Base-by-base conservation (phyloP, 1,140 invertebrate species). In the Drosophila pseudoobscura region DNA sequence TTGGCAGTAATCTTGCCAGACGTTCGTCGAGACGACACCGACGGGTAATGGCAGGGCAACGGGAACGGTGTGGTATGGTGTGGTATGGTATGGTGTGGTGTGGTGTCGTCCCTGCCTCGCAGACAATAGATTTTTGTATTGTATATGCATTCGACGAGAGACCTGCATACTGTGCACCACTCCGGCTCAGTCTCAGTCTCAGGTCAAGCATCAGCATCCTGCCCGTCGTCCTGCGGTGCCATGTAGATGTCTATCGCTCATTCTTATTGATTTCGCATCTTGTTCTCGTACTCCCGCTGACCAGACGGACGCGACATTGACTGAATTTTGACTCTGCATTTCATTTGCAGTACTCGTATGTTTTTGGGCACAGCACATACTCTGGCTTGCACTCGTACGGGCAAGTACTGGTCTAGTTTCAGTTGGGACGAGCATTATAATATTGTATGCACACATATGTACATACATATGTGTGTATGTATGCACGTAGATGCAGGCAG, bases 211-310 rank as follows among this genome's bases (percentile, higher is more conserved):
- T 6, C 24, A 26, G 24, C 54, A 54, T 69, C 55, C 43, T 59
- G 53, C 35, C 46, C 51, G 17, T 54, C 51, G 53, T 60, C 60
- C 51, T 64, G 57, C 51, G 47, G 64, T 52, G 47, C 60, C 80
- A 65, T 84, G 79, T 84, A 80, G 80, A 85, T 84, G 72, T 17
- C 47, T 80, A 84, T 82, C 82, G 55, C 24, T 17, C 41, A 50
- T 50, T 57, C 66, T 50, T 65, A 70, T 70, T 70, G 64, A 70
- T 70, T 70, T 66, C 44, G 66, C 64, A 57, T 70, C 66, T 70
- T 69, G 66, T 69, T 70, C 50, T 69, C 17, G 63, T 68, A 26
- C 65, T 51, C 65, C 65, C 63, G 65, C 66, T 70, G 66, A 39
- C 35, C 35, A 31, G 29, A 7, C 35, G 4, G 11, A 11, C 35